Percentiles rank a stretch among this genome's conserved stretches.
phyloP scores from a whole-genome alignment of 1,140 invertebrate species.

The Matsumurasca onukii region DNA sequence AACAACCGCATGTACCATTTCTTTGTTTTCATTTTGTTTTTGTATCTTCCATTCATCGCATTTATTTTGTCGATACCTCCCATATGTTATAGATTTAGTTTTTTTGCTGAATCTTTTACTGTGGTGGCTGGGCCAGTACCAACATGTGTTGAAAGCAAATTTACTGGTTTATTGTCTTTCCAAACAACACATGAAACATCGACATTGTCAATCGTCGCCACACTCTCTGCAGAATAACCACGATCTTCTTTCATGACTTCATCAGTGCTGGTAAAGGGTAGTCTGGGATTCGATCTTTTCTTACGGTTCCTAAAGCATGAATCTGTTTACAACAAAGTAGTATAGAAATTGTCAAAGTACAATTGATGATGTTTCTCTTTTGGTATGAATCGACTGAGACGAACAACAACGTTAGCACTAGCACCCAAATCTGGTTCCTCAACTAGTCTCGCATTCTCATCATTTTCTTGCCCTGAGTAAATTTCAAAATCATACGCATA shows the following conservation, averaged over 20 bases:
- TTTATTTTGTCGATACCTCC: conserved; percentile 45
- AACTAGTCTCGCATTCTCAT: neutral
- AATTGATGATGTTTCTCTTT: conserved; percentile 33
- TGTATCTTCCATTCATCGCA: conserved; percentile 40
- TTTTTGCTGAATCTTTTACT: conserved; percentile 32
- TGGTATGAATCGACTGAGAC: conserved; percentile 32
- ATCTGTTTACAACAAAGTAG: conserved; percentile 36
- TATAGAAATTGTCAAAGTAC: conserved; percentile 40
- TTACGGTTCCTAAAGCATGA: conserved; percentile 36
- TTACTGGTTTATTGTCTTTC: conserved; percentile 26
- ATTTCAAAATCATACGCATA: conserved; percentile 47
- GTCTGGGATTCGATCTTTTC: conserved; percentile 39
- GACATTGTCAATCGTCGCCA: conserved; percentile 11
- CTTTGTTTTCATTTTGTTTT: conserved; percentile 41
- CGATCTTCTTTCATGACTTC: conserved; percentile 32
- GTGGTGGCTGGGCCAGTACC: conserved; percentile 7
- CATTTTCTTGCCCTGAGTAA: conserved; percentile 42
- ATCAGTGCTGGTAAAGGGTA: conserved; percentile 36
- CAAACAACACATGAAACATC: conserved; percentile 32
- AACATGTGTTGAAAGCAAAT: conserved; percentile 8
- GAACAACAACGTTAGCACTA: conserved; percentile 37
- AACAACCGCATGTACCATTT: conserved; percentile 31
- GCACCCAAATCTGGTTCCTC: conserved; percentile 38
- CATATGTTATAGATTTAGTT: conserved; percentile 38
- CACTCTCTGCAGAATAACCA: conserved; percentile 15